These are phyloP conservation scores for Folsomia manolachei DNA, from an alignment of 2,888 invertebrate species.

Conservation along the genomic window DNA sequence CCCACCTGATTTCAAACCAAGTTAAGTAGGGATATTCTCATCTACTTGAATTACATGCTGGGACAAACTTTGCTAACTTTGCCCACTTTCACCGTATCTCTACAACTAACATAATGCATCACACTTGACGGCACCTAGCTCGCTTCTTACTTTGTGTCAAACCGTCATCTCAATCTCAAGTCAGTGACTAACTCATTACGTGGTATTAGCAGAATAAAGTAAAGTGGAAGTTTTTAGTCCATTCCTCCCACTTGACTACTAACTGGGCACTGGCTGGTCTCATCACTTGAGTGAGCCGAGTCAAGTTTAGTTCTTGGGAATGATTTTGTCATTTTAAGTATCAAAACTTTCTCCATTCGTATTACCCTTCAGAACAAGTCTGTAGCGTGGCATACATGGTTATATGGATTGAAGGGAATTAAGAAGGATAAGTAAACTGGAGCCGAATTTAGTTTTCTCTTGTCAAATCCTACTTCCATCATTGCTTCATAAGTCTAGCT, in stretches of 20 bases:
- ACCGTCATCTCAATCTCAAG: no score
- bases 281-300: no score
- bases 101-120: neutral
- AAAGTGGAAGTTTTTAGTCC: conserved; percentile 10
- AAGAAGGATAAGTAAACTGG: conserved; percentile 18
- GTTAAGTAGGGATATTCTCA: conserved; percentile 9
- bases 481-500: no score
- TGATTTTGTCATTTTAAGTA: neutral
- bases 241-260: neutral
- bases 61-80: neutral
- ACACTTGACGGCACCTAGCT: conserved; percentile 1
- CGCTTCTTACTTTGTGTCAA: no score
- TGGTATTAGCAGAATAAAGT: conserved; percentile 2
- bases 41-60: neutral
- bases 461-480: conserved; percentile 16
- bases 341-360: neutral
- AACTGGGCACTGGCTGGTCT: neutral
- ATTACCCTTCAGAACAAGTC: neutral
- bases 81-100: no score
- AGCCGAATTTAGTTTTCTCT: conserved; percentile 14
- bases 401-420: conserved; percentile 17
- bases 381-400: neutral
- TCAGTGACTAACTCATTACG: conserved; percentile 1
- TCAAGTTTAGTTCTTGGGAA: neutral
- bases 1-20: conserved; percentile 5